Base-by-base conservation (phyloP, 64 coral and sea anemone genomes). In the Montipora cactus region DNA sequence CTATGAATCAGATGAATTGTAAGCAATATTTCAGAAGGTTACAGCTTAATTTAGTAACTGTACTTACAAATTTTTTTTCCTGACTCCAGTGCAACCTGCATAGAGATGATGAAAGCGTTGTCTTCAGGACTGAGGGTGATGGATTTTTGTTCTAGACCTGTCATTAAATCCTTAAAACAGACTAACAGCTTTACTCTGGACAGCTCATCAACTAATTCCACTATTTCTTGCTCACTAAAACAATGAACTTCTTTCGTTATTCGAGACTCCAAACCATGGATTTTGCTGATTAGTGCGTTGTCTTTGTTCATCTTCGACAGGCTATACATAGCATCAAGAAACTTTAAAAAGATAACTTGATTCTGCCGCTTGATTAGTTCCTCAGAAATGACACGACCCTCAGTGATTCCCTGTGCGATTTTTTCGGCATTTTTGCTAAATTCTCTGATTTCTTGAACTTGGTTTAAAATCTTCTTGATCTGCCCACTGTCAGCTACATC, bases 211-310 rank as follows among this genome's bases (percentile, higher is more conserved):
- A 4, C 18, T 16, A 86, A 70, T 72, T 86, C 82, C 4, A 51
- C 9, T 44, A 73, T n/a, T 72, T 86, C 82, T 48, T 86, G 82
- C 10, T 73, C 47, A 72, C 64, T 86, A 10, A 86, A 86, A 64
- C 46, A 72, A 13, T 49, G 16, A 18, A 44, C 13, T 18, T 1
- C 71, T 23, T 7, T 72, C 82, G 52, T 22, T 20, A 86, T 12
- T 20, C 82, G 62, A 5, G 82, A 48, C n/a, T 28, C 47, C 13
- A 68, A 8, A 68, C 9, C 0, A 72, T 50, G 16, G 16, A 86
- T 72, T 14, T 78, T 50, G 4, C 1, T 18, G 5, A 18, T 6
- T 0, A 76, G 25, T 47, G 28, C 47, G 7, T 76, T 71, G 15
- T 51, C 46, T 4, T 19, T 3, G 13, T 19, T 19, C 7, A 0